Base-by-base conservation (phyloP, 1,140 invertebrate genomes). In the Sinonovacula constricta region DNA sequence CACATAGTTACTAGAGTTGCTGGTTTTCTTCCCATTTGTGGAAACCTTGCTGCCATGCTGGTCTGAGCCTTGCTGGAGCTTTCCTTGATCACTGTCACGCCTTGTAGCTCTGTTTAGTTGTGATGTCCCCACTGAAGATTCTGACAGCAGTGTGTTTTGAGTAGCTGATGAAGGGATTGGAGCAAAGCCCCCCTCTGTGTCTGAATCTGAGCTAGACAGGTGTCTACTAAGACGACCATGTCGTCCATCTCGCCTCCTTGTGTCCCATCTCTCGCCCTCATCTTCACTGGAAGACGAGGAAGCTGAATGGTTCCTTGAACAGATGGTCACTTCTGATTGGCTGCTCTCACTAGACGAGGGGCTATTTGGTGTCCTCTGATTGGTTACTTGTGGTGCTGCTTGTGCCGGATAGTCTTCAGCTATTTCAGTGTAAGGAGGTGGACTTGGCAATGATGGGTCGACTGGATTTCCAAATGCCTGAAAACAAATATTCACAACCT, bases 281-380 rank as follows among this genome's bases (percentile, higher is more conserved):
- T 45, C 72, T 26, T 76, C 72, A 67, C 72, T 76, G 0, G 72
- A 67, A n/a, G 65, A 69, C 14, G 75, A 78, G n/a, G 75, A 69
- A 53, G 51, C 59, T 24, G 75, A 78, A 28, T 33, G n/a, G 53
- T 76, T 33, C 7, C 36, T 34, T 30, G 49, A 68, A 36, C 66
- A 51, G 18, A 63, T 59, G 1, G 60, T 75, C 28, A 75, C 0
- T 53, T 78, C 75, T 51, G 75, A 78, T 69, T 78, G 65, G 66
- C 66, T 78, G 28, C 75, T 78, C 14, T 69, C 31, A 24, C 65
- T 69, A 22, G 75, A 78, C 5, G 15, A 49, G 56, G 75, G 65
- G 66, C 75, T 78, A 18, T 66, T 66, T 63, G 65, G 65, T 39
- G 39, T 33, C 5, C 53, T 33, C 49, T 14, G 1, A 2, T 51